Evolutionary conservation across 1,140 invertebrate genomes (phyloP), one percentile per base, ranked within the genome.

Genomic region (Asbolus verrucosus): DNA sequence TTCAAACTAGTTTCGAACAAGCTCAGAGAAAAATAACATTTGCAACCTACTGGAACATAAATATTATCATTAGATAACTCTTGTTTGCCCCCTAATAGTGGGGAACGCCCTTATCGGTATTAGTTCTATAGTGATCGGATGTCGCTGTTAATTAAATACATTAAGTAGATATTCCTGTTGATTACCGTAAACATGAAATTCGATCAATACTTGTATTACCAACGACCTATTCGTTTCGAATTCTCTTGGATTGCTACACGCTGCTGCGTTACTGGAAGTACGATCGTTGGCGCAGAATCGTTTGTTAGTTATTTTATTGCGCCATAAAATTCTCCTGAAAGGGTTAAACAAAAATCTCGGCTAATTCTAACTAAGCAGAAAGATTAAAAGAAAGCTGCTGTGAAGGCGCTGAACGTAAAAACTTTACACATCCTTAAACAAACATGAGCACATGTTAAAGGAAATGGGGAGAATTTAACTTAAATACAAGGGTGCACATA

Each of bases 71-170:
- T 54, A 54, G 46, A 54, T 54, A 54, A 54, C 18, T 6, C 11
- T 54, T 54, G 46, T 54, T 54, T 54, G 46, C 21, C 6, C 46
- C 27, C 46, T 54, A 54, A 54, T 54, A 54, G 46, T 27, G 21
- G 46, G 33, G n/a, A 54, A 54, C 46, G 21, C 46, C 46, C 46
- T 54, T 54, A 54, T 54, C 46, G 46, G 46, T 54, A 54, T 54
- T 54, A 13, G 46, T 54, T 27, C 46, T 54, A 11, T 27, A 54
- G 19, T 27, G 61, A 63, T 63, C 33, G 61, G 39, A 63, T 63
- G 61, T 63, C 61, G 33, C 15, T 39, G 61, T 39, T 63, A 41
- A 63, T 63, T 63, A 63, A 63, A 63, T 63, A 38, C 43, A 50
- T 50, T 50, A 50, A 50, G 43, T 50, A 27, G 43, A 54, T 54